These are phyloP conservation scores for Stenodera caucasica DNA, from an alignment of 2,888 invertebrate species.

Conservation along the genomic window DNA sequence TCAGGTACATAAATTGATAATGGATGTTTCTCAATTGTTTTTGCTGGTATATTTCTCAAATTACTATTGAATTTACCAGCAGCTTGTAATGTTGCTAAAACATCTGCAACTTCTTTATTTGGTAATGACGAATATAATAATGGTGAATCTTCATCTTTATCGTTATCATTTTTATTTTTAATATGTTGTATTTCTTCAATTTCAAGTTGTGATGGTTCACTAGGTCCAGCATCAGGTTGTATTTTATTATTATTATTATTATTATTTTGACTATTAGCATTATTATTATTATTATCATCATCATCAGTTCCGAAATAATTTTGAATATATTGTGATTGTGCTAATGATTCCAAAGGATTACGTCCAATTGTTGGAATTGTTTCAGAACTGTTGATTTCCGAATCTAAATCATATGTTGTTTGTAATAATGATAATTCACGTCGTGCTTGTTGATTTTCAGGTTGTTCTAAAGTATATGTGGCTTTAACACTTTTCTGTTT, in stretches of 20 bases:
- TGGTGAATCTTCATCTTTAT: slow-evolving; percentile 48
- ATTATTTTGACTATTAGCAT: slow-evolving; percentile 32
- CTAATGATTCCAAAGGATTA: slow-evolving; percentile 25
- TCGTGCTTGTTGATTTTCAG: slow-evolving; percentile 28
- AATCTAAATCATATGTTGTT: slow-evolving; percentile 38
- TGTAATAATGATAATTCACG: slow-evolving; percentile 33
- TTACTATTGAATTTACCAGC: slow-evolving; percentile 58
- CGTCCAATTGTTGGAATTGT: slow-evolving; percentile 17
- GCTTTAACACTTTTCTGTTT: slow-evolving; percentile 36
- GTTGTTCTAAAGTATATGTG: slow-evolving; percentile 8
- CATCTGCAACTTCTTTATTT: slow-evolving; percentile 65
- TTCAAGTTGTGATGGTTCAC: slow-evolving; percentile 13
- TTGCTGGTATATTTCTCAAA: slow-evolving; percentile 48
- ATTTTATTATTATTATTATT: slow-evolving; percentile 38
- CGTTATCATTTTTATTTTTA: background rate
- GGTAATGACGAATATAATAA: slow-evolving; percentile 64
- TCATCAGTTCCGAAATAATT: slow-evolving; percentile 42
- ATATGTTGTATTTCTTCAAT: slow-evolving; percentile 15
- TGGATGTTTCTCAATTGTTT: slow-evolving; percentile 55
- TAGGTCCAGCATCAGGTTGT: slow-evolving; percentile 41
- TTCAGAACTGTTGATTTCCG: slow-evolving; percentile 32
- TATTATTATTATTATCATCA: slow-evolving; percentile 35
- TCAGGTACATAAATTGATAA: slow-evolving; percentile 61
- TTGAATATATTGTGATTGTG: slow-evolving; percentile 45
- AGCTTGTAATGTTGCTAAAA: slow-evolving; percentile 62